These are phyloP conservation scores for Rattus rattus DNA, from an alignment of 2,113 vertebrate species.

Conservation along the genomic window DNA sequence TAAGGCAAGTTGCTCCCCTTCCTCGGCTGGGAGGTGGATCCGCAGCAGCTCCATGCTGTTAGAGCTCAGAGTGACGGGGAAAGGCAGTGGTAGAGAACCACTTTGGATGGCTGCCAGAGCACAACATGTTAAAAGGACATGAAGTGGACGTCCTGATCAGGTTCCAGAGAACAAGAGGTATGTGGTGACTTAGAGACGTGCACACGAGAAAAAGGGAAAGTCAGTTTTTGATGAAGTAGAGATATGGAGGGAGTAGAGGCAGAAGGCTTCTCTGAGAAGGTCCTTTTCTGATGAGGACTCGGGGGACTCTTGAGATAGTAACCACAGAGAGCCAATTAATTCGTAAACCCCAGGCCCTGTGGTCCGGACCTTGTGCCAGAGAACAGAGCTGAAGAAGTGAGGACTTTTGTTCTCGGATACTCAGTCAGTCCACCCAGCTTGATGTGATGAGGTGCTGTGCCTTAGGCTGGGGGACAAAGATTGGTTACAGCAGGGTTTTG, in stretches of 20 bases:
- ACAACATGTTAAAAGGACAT: background rate
- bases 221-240: background rate
- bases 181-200: background rate
- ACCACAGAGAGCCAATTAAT: background rate
- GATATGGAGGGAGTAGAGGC: background rate
- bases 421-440: background rate
- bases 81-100: accelerated
- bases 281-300: background rate
- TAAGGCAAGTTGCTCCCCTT: background rate
- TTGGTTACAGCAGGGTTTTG: background rate
- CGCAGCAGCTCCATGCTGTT: too few relatives aligned
- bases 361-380: background rate
- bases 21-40: background rate
- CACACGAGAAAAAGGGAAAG: background rate
- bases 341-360: accelerated
- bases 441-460: accelerated
- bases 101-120: background rate
- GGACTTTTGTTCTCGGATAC: background rate
- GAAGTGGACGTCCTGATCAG: background rate
- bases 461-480: background rate
- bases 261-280: background rate
- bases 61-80: background rate
- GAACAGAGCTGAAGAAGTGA: background rate
- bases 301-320: background rate
- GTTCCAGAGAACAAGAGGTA: conserved; percentile 6